These are phyloP conservation scores for Drosophila paramelanica DNA, from an alignment of 2,888 invertebrate genomes.

Conservation along the genomic window DNA sequence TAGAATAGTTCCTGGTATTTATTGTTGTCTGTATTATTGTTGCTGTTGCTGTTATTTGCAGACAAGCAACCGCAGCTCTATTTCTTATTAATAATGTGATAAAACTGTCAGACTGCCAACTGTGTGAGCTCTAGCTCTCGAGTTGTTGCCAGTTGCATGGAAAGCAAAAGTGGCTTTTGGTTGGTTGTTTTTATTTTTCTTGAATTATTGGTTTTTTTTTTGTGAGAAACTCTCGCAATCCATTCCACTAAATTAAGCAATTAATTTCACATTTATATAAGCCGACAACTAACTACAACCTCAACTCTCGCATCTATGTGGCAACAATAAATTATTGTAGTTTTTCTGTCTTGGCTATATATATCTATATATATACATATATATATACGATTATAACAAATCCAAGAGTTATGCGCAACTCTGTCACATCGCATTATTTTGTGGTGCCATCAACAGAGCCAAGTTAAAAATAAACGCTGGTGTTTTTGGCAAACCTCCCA, in stretches of 20 bases:
- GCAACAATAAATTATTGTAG: constrained; percentile 70
- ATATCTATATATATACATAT: constrained; percentile 3
- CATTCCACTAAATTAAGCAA: constrained; percentile 81
- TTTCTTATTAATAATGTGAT: constrained; percentile 79
- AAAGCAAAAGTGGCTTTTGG: constrained; percentile 57
- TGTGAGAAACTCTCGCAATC: constrained; percentile 66
- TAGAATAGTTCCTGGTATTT: constrained; percentile 57
- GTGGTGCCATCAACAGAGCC: constrained; percentile 44
- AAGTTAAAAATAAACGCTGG: constrained; percentile 21
- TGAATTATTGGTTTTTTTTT: too few relatives aligned
- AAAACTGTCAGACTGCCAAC: constrained; percentile 73
- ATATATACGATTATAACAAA: constrained; percentile 51
- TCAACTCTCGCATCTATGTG: constrained; percentile 31
- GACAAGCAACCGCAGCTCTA: constrained; percentile 56
- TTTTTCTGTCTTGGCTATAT: constrained; percentile 32
- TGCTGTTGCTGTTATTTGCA: constrained; percentile 18
- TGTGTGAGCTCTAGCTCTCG: constrained; percentile 51
- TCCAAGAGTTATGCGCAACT: constrained; percentile 46
- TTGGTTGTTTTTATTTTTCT: not conserved
- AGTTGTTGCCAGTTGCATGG: constrained; percentile 33
- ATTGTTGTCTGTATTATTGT: constrained; percentile 25
- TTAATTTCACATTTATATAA: constrained; percentile 78
- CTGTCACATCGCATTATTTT: constrained; percentile 69
- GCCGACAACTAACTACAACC: constrained; percentile 72
- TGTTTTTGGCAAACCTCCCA: not conserved